These are phyloP conservation scores for Micropoecilia bifurca DNA, from an alignment of 2,797 vertebrate species.

Conservation along the genomic window DNA sequence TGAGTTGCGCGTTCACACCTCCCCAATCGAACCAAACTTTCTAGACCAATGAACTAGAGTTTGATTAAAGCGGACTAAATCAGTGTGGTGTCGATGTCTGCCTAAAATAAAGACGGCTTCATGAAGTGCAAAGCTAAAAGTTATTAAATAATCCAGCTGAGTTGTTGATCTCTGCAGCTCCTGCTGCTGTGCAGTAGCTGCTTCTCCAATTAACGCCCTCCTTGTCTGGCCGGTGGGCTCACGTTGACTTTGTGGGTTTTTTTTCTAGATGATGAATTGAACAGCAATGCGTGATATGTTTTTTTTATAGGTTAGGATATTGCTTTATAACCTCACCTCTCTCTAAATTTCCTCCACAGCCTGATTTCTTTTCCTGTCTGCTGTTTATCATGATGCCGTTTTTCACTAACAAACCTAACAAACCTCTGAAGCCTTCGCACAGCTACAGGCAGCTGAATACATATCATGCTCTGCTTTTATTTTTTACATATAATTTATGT, in stretches of 20 bases:
- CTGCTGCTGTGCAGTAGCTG: background rate
- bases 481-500: constrained; percentile 28
- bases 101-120: background rate
- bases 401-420: background rate
- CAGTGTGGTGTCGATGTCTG: background rate
- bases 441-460: background rate
- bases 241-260: background rate
- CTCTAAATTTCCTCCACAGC: background rate
- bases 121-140: background rate
- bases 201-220: background rate
- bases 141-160: background rate
- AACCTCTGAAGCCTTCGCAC: background rate
- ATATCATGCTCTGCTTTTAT: background rate
- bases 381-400: background rate
- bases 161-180: background rate
- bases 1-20: background rate
- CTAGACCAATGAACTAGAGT: background rate
- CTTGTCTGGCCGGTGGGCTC: background rate
- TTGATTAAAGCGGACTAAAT: background rate
- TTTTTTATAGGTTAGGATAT: background rate
- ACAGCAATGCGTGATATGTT: background rate
- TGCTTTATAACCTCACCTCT: background rate
- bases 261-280: background rate
- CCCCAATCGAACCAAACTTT: background rate
- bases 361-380: background rate